A percentile compares a stretch with the other conserved stretches of the same genome.
Evolutionary conservation across 2,888 invertebrate species (phyloP).

Genomic region (Cantharis lateralis): DNA sequence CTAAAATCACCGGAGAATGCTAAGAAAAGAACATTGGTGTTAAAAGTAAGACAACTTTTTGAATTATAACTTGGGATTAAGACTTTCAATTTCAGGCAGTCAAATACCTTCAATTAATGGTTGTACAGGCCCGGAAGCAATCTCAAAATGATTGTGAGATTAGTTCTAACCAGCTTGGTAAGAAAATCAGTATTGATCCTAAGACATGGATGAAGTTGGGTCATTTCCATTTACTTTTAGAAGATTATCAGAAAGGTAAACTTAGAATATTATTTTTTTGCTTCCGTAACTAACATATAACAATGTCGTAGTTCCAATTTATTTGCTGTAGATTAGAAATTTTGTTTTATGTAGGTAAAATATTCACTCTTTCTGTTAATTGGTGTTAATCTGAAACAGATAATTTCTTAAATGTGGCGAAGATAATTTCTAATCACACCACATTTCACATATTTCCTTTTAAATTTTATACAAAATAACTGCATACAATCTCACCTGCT

Average conservation of each 20-base stretch:
- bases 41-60: conserved; percentile 61
- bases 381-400: background rate
- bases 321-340: background rate
- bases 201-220: conserved; percentile 94
- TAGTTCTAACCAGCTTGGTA: conserved; percentile 50
- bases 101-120: conserved; percentile 82
- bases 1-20: conserved; percentile 80
- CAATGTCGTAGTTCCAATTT: background rate
- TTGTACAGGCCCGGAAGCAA: conserved; percentile 74
- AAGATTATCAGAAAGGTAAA: conserved; percentile 93
- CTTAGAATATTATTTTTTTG: background rate
- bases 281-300: background rate
- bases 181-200: conserved; percentile 79
- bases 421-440: no score
- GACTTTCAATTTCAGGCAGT: conserved; percentile 65
- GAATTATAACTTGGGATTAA: background rate
- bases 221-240: conserved; percentile 90
- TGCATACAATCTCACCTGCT: no score
- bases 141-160: conserved; percentile 48
- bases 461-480: no score
- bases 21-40: conserved; percentile 78
- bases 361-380: background rate
- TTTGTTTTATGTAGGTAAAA: no score
- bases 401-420: background rate
- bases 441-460: no score